These are phyloP conservation scores for Cyprinella venusta DNA, from an alignment of 2,797 vertebrate genomes.

Conservation along the genomic window DNA sequence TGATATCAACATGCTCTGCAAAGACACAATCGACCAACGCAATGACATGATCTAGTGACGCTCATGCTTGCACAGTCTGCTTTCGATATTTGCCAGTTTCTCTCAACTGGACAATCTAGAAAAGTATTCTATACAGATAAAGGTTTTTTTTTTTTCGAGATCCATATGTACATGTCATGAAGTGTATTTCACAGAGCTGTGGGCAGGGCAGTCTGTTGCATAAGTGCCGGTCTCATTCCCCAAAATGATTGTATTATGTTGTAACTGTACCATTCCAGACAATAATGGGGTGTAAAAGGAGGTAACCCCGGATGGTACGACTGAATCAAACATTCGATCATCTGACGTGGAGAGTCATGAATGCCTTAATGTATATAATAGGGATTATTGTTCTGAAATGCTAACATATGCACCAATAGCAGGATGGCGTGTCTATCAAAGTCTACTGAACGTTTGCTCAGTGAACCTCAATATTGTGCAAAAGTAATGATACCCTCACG, in stretches of 20 bases:
- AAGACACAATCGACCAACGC: conserved; percentile 69
- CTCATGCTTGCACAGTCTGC: conserved; percentile 62
- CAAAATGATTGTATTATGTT: conserved; percentile 73
- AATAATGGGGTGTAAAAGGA: conserved; percentile 45
- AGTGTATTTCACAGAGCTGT: conserved; percentile 67
- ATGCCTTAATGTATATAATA: conserved; percentile 56
- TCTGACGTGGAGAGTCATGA: conserved; percentile 66
- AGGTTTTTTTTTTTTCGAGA: conserved; percentile 67
- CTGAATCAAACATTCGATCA: conserved; percentile 69
- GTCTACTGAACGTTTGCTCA: conserved; percentile 33
- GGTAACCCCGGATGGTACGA: conserved; percentile 48
- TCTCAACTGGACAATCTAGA: conserved; percentile 74
- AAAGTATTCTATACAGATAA: conserved; percentile 83
- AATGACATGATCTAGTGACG: conserved; percentile 65
- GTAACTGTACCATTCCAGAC: conserved; percentile 58
- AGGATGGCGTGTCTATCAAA: conserved; percentile 49
- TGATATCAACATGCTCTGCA: conserved; percentile 65
- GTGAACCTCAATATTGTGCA: conserved; percentile 58
- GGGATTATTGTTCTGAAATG: conserved; percentile 35
- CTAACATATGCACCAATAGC: conserved; percentile 46
- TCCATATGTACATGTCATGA: conserved; percentile 70
- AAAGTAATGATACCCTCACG: conserved; percentile 51
- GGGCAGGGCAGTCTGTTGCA: conserved; percentile 79
- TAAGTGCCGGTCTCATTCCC: conserved; percentile 74
- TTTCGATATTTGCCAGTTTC: conserved; percentile 61